Conservation (phyloP, 2,113 vertebrate species). For the Ictidomys tridecemlineatus region DNA sequence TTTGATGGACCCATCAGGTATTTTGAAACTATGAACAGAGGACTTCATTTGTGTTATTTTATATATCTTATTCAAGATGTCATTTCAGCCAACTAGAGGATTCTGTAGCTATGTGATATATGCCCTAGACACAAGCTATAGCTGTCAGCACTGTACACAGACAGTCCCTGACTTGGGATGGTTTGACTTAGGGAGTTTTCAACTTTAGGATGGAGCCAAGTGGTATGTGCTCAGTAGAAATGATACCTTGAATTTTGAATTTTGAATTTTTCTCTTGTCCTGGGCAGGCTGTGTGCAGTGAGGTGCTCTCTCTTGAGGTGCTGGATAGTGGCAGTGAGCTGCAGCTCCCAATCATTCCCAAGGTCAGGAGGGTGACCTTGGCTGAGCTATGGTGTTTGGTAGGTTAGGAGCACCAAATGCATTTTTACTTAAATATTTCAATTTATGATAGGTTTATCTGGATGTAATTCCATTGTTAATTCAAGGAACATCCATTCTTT, state of each 20-base stretch:
- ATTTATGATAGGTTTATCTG: neutral
- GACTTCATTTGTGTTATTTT: neutral
- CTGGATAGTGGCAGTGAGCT: too few species aligned
- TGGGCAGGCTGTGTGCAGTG: neutral
- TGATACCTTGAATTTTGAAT: neutral
- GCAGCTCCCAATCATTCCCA: neutral
- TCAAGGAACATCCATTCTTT: neutral
- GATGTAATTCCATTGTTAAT: neutral
- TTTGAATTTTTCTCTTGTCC: neutral
- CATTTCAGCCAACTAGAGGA: fast-evolving
- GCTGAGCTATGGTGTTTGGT: neutral
- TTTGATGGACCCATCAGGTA: neutral
- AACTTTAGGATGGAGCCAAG: neutral
- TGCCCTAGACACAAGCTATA: fast-evolving
- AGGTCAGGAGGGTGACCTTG: neutral
- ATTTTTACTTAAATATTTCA: neutral
- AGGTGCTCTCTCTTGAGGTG: too few species aligned
- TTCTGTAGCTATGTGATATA: fast-evolving
- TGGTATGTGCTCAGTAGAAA: neutral
- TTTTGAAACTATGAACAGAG: neutral
- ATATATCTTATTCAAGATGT: neutral
- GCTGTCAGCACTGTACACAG: fast-evolving
- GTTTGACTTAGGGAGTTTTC: neutral
- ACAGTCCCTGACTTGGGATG: neutral
- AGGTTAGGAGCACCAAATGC: neutral